These are phyloP conservation scores for Temnothorax ravouxi DNA, from an alignment of 2,888 invertebrate species.

Conservation along the genomic window DNA sequence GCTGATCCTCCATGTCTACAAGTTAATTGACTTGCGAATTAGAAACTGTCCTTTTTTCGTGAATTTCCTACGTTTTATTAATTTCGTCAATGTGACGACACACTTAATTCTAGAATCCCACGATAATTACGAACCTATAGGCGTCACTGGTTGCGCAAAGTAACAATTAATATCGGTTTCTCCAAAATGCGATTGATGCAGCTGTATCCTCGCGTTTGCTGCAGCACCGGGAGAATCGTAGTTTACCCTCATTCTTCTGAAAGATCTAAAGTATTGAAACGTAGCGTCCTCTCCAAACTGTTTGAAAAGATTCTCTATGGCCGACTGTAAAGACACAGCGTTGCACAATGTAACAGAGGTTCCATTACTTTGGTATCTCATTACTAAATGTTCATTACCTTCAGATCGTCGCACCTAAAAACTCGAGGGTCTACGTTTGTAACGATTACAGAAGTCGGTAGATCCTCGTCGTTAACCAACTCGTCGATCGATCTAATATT, in stretches of 20 bases:
- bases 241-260: conserved; percentile 97
- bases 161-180: conserved; percentile 96
- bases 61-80: neutral
- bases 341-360: neutral
- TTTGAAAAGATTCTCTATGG: conserved; percentile 95
- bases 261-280: conserved; percentile 98
- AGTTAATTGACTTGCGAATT: conserved; percentile 53
- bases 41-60: neutral
- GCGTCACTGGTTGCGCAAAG: conserved; percentile 96
- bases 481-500: conserved; percentile 88
- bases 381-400: conserved; percentile 80
- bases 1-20: conserved; percentile 86
- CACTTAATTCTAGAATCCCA: neutral
- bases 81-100: neutral
- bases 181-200: conserved; percentile 94
- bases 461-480: conserved; percentile 91
- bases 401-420: conserved; percentile 88
- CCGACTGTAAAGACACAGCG: conserved; percentile 84
- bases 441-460: conserved; percentile 96
- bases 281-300: conserved; percentile 93
- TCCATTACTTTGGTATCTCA: neutral
- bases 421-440: conserved; percentile 95
- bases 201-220: conserved; percentile 95
- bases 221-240: conserved; percentile 95
- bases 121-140: conserved; percentile 84